Evolutionary conservation across 1,140 invertebrate species (phyloP), one percentile per base, ranked within the genome.

Genomic region (Coelopa frigida): DNA sequence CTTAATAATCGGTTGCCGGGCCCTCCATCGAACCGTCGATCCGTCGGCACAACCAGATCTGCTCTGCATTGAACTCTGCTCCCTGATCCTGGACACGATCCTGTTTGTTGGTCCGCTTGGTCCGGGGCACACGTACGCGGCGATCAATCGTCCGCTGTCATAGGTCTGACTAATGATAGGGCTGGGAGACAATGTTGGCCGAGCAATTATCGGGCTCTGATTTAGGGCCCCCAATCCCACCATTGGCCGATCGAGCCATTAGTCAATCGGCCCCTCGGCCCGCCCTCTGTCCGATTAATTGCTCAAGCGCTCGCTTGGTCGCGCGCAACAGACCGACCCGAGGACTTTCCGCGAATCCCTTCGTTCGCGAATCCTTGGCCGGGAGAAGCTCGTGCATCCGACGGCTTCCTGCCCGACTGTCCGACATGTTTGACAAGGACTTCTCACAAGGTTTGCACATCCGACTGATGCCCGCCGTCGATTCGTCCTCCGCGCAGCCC

Each of bases 131-230:
- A 43, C 41, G 41, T 43, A 21, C 22, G 23, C 33, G 27, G 41
- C 39, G 18, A 43, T 43, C 41, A 43, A 43, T 43, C 41, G 41
- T 43, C 41, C 27, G 33, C 41, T 43, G 41, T 43, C 41, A 43
- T 43, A 43, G 41, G 41, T 26, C 41, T 24, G 31, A 36, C 2
- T 43, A 43, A 43, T 43, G 27, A 43, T 43, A 31, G 41, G 41
- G 41, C 27, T 31, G 11, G n/a, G 24, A 18, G 14, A 22, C 3
- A 39, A 21, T 3, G 23, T 17, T 14, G 23, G 5, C 15, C 8
- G 23, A 18, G 15, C 15, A 32, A 43, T 20, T 29, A 42, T 29
- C 32, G 40, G 18, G 40, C 26, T 43, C 31, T 26, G 33, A 43
- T 43, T 31, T 21, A 21, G 31, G 41, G 41, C 31, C 33, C 23